Percentiles rank a stretch among this genome's conserved stretches.
phyloP scores from a whole-genome alignment of 2,797 vertebrate species.

The Catharus ustulatus region DNA sequence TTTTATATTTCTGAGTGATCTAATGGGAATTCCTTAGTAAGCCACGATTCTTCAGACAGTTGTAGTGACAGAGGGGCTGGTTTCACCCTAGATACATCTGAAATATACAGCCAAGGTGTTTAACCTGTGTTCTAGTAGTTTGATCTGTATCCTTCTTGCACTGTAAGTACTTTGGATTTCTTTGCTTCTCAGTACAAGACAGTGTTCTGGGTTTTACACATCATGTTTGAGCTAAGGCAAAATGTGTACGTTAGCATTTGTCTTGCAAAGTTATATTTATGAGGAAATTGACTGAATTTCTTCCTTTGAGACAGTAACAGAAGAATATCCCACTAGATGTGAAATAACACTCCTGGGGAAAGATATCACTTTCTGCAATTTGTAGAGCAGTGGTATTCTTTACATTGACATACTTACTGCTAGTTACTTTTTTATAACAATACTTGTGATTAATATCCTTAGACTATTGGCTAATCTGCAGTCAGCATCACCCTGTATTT shows the following conservation, averaged over 20 bases:
- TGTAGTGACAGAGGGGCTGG: neutral
- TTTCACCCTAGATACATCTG: neutral
- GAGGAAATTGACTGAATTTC: neutral
- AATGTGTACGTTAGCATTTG: neutral
- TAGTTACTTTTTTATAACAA: neutral
- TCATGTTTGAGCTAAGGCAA: neutral
- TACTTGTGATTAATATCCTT: neutral
- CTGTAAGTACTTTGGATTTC: neutral
- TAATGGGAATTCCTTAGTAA: neutral
- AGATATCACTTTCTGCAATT: neutral
- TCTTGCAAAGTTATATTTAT: neutral
- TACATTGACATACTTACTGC: neutral
- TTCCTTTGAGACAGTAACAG: neutral
- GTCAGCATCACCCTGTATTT: neutral
- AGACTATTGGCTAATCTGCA: neutral
- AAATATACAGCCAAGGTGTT: neutral
- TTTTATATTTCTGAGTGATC: neutral
- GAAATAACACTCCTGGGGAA: neutral
- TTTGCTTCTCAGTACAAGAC: neutral
- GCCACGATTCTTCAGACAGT: neutral
- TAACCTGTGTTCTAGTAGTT: neutral
- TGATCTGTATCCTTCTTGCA: neutral
- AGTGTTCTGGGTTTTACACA: rapidly evolving
- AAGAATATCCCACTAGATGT: neutral
- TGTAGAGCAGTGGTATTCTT: neutral